phyloP scores from a whole-genome alignment of 2,888 invertebrate species.

The Dryadula phaetusa region DNA sequence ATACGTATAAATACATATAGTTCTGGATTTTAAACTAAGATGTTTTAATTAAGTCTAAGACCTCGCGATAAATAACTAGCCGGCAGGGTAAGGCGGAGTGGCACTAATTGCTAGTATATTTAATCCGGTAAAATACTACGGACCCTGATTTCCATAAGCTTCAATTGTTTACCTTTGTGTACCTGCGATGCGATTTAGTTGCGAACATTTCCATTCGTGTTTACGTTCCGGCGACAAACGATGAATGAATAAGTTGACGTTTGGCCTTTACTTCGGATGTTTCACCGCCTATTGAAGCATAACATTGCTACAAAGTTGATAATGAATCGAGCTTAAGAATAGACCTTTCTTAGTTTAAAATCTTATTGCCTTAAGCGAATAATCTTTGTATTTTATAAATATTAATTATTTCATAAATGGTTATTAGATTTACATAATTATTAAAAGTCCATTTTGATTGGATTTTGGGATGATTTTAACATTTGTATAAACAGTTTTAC shows the following conservation, averaged over 20 bases:
- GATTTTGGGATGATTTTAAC: no score
- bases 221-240: slow-evolving; percentile 67
- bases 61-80: slow-evolving; percentile 80
- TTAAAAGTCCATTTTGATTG: no score
- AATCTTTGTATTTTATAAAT: slow-evolving; percentile 7
- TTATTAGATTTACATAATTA: not conserved
- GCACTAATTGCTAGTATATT: slow-evolving; percentile 82
- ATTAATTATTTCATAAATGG: slow-evolving; percentile 11
- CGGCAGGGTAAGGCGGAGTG: slow-evolving; percentile 63
- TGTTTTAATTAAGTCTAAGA: slow-evolving; percentile 83
- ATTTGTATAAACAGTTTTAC: no score
- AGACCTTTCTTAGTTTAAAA: slow-evolving; percentile 4
- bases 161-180: slow-evolving; percentile 77
- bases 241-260: slow-evolving; percentile 61
- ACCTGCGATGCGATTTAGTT: slow-evolving; percentile 75
- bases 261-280: slow-evolving; percentile 30
- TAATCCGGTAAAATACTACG: slow-evolving; percentile 81
- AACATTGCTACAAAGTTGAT: slow-evolving; percentile 21
- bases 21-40: slow-evolving; percentile 74
- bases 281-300: slow-evolving; percentile 21
- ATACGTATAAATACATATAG: slow-evolving; percentile 58
- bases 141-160: slow-evolving; percentile 82
- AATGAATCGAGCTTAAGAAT: slow-evolving; percentile 23
- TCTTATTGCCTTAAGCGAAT: not conserved
- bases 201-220: slow-evolving; percentile 72